Percentiles rank a stretch among this genome's conserved stretches.
These are phyloP conservation scores for Meloidogyne chitwoodi DNA, from an alignment of 1,140 invertebrate genomes.

Conservation along the genomic window DNA sequence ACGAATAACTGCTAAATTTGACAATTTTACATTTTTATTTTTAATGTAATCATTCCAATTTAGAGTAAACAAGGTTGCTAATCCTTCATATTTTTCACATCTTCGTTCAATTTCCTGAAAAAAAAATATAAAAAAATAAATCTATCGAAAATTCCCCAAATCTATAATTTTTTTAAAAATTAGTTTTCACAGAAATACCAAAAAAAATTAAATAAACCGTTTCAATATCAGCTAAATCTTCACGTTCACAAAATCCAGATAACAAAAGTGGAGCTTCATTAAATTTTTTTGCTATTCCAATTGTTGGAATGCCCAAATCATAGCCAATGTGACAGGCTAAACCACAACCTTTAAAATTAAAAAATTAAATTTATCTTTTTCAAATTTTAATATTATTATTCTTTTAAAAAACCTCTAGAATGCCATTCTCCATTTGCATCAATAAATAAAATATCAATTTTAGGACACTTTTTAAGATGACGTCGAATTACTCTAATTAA, in stretches of 20 bases:
- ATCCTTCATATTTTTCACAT: background rate
- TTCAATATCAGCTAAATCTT: background rate
- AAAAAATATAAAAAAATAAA: background rate
- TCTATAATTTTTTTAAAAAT: too few relatives aligned
- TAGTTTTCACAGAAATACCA: too few relatives aligned
- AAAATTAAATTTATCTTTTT: too few relatives aligned
- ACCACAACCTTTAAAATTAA: slow-evolving; percentile 27
- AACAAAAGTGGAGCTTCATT: slow-evolving; percentile 13
- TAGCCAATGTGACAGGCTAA: slow-evolving; percentile 33
- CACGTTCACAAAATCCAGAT: background rate
- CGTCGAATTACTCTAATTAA: slow-evolving; percentile 20
- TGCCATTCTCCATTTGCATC: slow-evolving; percentile 44
- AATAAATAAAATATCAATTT: slow-evolving; percentile 34
- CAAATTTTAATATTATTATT: background rate
- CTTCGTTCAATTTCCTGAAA: background rate
- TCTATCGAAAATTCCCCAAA: too few relatives aligned
- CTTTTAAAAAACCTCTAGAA: slow-evolving; percentile 18
- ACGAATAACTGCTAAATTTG: background rate
- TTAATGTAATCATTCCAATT: background rate
- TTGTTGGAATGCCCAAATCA: slow-evolving; percentile 15
- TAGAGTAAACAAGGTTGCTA: background rate
- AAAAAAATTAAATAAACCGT: background rate
- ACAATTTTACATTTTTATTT: background rate
- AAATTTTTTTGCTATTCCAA: slow-evolving; percentile 44
- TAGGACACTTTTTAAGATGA: slow-evolving; percentile 3